These are phyloP conservation scores for Podabrus alpinus DNA, from an alignment of 2,888 invertebrate genomes.

Conservation along the genomic window DNA sequence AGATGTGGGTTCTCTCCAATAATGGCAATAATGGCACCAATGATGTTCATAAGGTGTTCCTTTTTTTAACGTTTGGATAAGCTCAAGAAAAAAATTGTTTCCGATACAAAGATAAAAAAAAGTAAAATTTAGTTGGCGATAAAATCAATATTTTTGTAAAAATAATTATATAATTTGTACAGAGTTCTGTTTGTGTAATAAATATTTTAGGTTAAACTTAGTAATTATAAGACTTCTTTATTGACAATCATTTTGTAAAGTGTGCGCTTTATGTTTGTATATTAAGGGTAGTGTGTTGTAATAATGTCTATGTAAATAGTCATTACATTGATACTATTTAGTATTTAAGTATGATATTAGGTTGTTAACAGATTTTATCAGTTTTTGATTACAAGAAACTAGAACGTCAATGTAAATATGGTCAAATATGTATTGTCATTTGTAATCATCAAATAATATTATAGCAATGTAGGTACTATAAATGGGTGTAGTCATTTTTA, in stretches of 20 bases:
- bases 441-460: neutral
- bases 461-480: neutral
- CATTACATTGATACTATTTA: slow-evolving; percentile 24
- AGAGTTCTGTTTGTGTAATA: neutral
- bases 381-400: slow-evolving; percentile 11
- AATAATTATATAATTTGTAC: neutral
- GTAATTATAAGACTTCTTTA: neutral
- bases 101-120: neutral
- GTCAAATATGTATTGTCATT: neutral
- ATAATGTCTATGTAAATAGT: slow-evolving; percentile 24
- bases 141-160: slow-evolving; percentile 3
- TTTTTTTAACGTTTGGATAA: no score
- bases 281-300: slow-evolving; percentile 21
- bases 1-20: no score
- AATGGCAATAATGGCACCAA: no score
- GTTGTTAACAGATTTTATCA: slow-evolving; percentile 21
- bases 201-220: neutral
- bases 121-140: neutral
- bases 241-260: slow-evolving; percentile 1
- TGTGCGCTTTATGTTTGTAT: slow-evolving; percentile 9
- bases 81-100: neutral
- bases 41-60: no score
- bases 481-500: neutral
- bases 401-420: slow-evolving; percentile 10
- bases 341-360: slow-evolving; percentile 7